Conservation (phyloP, 2,888 invertebrate genomes). For the Cheilosia vulpina region DNA sequence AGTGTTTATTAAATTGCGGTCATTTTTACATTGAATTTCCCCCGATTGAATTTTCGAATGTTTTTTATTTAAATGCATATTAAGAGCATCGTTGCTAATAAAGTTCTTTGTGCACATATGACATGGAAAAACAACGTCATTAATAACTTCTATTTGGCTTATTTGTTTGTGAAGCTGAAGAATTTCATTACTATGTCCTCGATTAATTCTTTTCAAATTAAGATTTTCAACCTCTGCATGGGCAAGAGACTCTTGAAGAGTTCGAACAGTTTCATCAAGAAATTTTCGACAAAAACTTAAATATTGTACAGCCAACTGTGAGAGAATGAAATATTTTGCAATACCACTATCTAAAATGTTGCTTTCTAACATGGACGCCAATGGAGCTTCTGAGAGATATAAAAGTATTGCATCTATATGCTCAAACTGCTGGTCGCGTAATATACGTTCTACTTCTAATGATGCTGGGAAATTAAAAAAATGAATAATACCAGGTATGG, state of each 20-base stretch:
- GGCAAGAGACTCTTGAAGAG: slow-evolving; percentile 78
- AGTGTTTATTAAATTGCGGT: slow-evolving; percentile 85
- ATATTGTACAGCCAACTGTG: slow-evolving; percentile 82
- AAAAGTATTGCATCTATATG: slow-evolving; percentile 79
- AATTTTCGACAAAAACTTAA: slow-evolving; percentile 82
- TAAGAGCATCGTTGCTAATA: slow-evolving; percentile 82
- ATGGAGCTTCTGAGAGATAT: slow-evolving; percentile 81
- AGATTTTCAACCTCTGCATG: slow-evolving; percentile 79
- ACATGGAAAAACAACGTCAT: slow-evolving; percentile 82
- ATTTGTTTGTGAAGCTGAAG: slow-evolving; percentile 81
- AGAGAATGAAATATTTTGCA: slow-evolving; percentile 82
- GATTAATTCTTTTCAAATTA: slow-evolving; percentile 77
- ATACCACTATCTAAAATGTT: slow-evolving; percentile 82
- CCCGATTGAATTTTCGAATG: slow-evolving; percentile 76
- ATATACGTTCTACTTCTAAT: slow-evolving; percentile 81
- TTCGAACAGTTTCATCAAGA: slow-evolving; percentile 80
- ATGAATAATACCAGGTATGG: no score
- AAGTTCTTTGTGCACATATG: slow-evolving; percentile 83
- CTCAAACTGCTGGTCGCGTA: slow-evolving; percentile 81
- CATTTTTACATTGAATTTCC: slow-evolving; percentile 78
- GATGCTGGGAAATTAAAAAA: slow-evolving; percentile 77
- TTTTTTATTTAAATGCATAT: slow-evolving; percentile 81
- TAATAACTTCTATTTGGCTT: slow-evolving; percentile 81
- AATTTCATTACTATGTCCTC: slow-evolving; percentile 80
- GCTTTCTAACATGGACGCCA: slow-evolving; percentile 80